These are phyloP conservation scores for Orchesella cincta DNA, from an alignment of 1,140 invertebrate genomes.

Conservation along the genomic window DNA sequence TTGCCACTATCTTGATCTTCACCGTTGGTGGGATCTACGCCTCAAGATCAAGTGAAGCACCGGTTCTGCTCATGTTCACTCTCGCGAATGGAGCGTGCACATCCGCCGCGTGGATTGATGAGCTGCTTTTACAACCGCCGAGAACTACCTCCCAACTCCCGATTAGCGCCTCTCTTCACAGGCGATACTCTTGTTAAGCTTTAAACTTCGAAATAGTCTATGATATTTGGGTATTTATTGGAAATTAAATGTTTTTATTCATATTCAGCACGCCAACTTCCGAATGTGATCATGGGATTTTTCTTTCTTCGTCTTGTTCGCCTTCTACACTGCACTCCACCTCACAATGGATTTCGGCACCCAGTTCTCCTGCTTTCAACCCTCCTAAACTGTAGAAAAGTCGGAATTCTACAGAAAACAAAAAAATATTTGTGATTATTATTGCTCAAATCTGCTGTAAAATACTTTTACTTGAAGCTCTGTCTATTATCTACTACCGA, in stretches of 20 bases:
- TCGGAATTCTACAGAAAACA: too few relatives aligned
- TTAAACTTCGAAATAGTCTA: neutral
- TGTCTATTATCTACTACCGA: too few relatives aligned
- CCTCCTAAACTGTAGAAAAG: too few relatives aligned
- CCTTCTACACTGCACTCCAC: neutral
- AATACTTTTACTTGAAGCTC: too few relatives aligned
- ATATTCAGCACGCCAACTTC: conserved; percentile 10
- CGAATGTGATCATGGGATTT: conserved; percentile 12
- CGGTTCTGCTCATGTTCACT: too few relatives aligned
- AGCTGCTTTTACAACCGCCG: neutral
- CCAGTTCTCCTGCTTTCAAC: too few relatives aligned
- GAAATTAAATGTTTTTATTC: neutral
- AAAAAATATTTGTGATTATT: too few relatives aligned
- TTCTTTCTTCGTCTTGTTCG: neutral
- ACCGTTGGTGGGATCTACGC: conserved; percentile 29
- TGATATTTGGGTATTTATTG: neutral
- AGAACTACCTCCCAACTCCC: neutral
- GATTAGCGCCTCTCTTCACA: neutral
- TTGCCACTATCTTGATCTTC: conserved; percentile 15
- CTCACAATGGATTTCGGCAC: too few relatives aligned
- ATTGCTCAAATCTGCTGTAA: too few relatives aligned
- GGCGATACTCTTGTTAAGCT: neutral
- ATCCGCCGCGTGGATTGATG: too few relatives aligned
- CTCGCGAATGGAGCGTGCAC: too few relatives aligned
- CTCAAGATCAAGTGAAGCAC: too few relatives aligned